A percentile compares a stretch with the other conserved stretches of the same genome.
Conservation (phyloP, 2,113 vertebrate species). For the Pteronura brasiliensis region DNA sequence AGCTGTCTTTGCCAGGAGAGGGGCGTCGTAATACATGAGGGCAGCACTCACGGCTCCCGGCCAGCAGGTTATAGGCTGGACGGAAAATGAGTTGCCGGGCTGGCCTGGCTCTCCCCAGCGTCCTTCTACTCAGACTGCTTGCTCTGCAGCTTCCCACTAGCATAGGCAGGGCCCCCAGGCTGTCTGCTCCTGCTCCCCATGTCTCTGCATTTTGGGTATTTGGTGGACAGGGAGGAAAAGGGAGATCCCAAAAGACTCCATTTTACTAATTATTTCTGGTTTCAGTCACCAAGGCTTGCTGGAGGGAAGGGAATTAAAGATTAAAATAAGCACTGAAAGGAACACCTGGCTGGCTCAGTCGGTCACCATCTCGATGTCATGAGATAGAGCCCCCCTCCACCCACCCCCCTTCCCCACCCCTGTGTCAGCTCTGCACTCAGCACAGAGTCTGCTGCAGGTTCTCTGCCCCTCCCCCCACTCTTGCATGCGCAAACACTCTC, state of each 20-base stretch:
- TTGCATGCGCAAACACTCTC: not conserved
- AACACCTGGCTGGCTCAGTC: not conserved
- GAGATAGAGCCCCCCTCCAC: not conserved
- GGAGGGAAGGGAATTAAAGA: not conserved
- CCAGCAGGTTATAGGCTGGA: not conserved
- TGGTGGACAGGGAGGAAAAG: not conserved
- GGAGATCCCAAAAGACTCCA: not conserved
- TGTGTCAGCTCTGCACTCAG: not conserved
- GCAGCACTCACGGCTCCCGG: not conserved
- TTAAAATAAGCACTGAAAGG: not conserved
- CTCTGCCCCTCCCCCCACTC: not conserved
- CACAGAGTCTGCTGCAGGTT: not conserved
- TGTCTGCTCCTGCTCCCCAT: not conserved
- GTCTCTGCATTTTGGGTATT: not conserved
- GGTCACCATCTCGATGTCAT: not conserved
- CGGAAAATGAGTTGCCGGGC: not conserved
- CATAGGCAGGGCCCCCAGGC: not conserved
- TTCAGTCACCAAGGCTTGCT: not conserved
- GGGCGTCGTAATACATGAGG: rapidly evolving
- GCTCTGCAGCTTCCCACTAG: no score
- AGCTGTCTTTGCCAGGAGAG: no score
- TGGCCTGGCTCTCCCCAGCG: not conserved
- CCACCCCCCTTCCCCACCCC: no score
- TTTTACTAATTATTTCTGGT: not conserved
- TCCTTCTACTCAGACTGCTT: not conserved